phyloP scores from a whole-genome alignment of 2,113 vertebrate genomes.

The Microtus oregoni region DNA sequence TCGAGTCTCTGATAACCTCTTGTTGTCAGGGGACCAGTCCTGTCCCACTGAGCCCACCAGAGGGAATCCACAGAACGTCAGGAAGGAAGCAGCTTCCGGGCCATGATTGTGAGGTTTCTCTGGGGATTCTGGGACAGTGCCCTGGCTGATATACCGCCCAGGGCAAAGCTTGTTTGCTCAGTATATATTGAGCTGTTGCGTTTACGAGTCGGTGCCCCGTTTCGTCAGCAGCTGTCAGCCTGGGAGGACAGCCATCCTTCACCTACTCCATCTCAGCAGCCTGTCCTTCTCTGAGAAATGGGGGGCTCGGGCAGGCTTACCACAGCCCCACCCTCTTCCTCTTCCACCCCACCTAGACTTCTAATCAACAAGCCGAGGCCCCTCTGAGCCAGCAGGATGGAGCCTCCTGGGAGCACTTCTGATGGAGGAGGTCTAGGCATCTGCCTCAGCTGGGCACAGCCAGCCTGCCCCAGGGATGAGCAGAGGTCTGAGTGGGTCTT shows the following conservation, averaged over 20 bases:
- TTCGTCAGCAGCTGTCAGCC: conserved; percentile 70
- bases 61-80: not conserved
- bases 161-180: conserved; percentile 64
- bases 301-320: not conserved
- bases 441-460: not conserved
- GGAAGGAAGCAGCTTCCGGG: not conserved
- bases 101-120: not conserved
- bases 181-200: conserved; percentile 47
- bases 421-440: not conserved
- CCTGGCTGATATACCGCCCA: not conserved
- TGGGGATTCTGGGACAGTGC: not conserved
- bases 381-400: not conserved
- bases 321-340: not conserved
- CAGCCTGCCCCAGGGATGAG: not conserved
- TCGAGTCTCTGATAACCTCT: not conserved
- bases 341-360: not conserved
- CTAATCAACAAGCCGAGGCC: not conserved
- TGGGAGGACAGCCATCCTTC: conserved; percentile 3
- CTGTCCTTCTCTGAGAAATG: not conserved
- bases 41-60: not conserved
- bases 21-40: not conserved
- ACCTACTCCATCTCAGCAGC: not conserved
- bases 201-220: conserved; percentile 18
- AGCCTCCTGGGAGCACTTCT: not conserved
- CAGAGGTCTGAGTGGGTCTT: not conserved